A percentile compares a stretch with the other conserved stretches of the same genome.
These are phyloP conservation scores for Eulimnadia texana DNA, from an alignment of 1,140 invertebrate genomes.

Conservation along the genomic window DNA sequence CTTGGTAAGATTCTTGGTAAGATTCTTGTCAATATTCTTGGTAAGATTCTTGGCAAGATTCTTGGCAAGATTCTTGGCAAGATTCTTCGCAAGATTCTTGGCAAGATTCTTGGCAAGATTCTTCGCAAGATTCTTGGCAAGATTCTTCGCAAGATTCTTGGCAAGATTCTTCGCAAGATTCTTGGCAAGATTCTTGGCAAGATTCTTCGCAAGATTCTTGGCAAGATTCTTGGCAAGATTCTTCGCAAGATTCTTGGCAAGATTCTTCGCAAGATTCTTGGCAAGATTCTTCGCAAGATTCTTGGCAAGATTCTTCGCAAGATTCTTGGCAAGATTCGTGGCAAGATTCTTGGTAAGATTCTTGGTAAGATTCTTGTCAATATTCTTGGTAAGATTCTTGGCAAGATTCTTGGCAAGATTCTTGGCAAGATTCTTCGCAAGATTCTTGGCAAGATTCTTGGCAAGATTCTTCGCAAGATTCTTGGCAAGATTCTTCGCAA, in stretches of 20 bases:
- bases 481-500: too few species aligned
- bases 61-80: neutral
- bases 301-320: neutral
- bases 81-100: too few species aligned
- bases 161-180: neutral
- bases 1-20: neutral
- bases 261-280: neutral
- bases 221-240: neutral
- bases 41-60: too few species aligned
- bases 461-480: neutral
- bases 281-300: too few species aligned
- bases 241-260: too few species aligned
- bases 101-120: neutral
- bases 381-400: too few species aligned
- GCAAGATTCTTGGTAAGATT: too few species aligned
- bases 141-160: too few species aligned
- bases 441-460: too few species aligned
- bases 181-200: neutral
- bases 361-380: neutral
- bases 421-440: neutral
- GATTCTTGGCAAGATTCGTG: neutral
- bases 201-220: neutral
- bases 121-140: neutral
- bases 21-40: neutral
- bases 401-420: neutral